Evolutionary conservation across 2,797 vertebrate genomes (phyloP).

Genomic region (Peromyscus nudipes): DNA sequence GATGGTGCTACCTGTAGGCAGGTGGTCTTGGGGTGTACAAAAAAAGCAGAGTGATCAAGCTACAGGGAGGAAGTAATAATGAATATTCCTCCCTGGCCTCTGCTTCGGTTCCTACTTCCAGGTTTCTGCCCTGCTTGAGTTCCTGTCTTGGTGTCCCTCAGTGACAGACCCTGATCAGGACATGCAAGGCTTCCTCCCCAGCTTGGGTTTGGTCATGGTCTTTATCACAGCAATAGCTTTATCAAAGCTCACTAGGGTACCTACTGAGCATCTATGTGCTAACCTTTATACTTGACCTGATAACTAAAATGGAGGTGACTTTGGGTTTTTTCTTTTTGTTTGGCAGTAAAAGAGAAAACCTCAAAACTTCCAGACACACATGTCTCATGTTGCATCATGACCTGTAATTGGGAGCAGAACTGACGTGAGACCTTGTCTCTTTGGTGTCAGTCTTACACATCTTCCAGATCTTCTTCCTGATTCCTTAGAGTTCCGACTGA

Average conservation of each 20-base stretch:
- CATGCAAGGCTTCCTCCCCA: neutral
- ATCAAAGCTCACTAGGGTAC: neutral
- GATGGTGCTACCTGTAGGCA: neutral
- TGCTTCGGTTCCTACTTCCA: neutral
- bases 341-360: constrained; percentile 52
- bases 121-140: neutral
- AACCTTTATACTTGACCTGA: neutral
- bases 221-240: neutral
- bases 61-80: neutral
- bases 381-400: constrained; percentile 35
- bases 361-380: constrained; percentile 37
- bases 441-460: neutral
- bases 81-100: neutral
- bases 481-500: constrained; percentile 47
- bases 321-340: neutral
- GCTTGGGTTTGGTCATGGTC: neutral
- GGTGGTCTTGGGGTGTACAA: neutral
- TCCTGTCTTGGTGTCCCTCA: neutral
- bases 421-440: neutral
- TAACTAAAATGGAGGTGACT: constrained; percentile 55
- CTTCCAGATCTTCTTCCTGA: constrained; percentile 61
- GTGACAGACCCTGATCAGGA: neutral
- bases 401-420: constrained; percentile 71
- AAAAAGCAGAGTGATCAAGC: neutral
- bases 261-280: neutral